phyloP scores from a whole-genome alignment of 1,140 invertebrate genomes.

The Zaprionus camerounensis region DNA sequence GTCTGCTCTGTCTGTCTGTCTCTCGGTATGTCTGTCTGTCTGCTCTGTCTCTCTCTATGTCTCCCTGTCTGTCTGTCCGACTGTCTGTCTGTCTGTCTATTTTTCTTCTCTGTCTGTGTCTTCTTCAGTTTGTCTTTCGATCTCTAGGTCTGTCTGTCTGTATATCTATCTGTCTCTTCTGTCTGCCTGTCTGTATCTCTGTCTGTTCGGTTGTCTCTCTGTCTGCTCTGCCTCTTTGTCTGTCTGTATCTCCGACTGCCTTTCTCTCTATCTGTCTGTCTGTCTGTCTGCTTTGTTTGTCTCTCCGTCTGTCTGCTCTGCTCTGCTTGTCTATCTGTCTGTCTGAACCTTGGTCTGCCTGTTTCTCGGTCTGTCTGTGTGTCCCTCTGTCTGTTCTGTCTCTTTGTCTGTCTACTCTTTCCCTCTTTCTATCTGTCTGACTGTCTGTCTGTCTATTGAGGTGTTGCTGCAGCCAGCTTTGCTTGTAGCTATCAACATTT shows the following conservation, averaged over 20 bases:
- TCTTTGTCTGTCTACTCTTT: constrained; percentile 1
- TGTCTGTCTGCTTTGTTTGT: background rate
- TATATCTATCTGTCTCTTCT: background rate
- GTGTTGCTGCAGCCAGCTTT: constrained; percentile 25
- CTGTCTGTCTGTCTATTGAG: background rate
- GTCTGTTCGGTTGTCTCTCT: no score
- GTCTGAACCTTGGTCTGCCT: no score
- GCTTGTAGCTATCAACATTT: constrained; percentile 27
- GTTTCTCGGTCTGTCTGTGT: background rate
- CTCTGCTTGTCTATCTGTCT: background rate
- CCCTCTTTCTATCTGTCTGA: background rate
- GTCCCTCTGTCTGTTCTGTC: background rate
- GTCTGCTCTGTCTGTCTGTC: background rate
- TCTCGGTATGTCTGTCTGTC: no score
- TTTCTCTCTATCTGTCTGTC: constrained; percentile 21
- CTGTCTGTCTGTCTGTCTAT: no score
- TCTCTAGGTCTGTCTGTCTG: background rate
- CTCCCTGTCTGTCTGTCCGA: no score
- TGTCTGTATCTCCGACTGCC: background rate
- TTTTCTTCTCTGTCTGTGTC: background rate
- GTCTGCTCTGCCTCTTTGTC: no score
- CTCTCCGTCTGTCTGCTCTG: background rate
- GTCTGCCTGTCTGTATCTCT: no score
- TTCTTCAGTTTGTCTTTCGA: no score
- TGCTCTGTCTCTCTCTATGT: no score